Evolutionary conservation across 1,140 invertebrate genomes (phyloP).

Genomic region (Trachelipus rathkii): DNA sequence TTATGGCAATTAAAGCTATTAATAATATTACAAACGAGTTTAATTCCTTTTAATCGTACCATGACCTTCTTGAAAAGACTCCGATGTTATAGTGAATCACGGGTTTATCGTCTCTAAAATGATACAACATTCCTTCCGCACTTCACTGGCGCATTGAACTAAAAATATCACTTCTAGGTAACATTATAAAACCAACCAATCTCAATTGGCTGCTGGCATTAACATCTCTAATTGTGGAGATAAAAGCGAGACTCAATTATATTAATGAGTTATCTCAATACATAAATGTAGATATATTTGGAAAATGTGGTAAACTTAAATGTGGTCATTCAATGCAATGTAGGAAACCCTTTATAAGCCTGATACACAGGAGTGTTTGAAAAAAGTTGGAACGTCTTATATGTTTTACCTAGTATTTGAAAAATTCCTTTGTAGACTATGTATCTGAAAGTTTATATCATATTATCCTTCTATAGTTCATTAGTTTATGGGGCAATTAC

Average conservation of each 20-base stretch:
- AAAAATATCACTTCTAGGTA: conserved; percentile 9
- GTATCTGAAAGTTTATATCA: conserved; percentile 52
- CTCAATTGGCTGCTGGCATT: conserved; percentile 86
- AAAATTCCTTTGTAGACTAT: conserved; percentile 45
- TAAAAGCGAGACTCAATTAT: conserved; percentile 78
- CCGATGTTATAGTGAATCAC: conserved; percentile 47
- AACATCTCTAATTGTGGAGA: conserved; percentile 92
- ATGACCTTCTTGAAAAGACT: conserved; percentile 50
- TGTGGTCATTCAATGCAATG: neutral
- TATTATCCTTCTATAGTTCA: conserved; percentile 43
- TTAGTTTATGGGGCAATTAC: conserved; percentile 36
- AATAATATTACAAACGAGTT: neutral
- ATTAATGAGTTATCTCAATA: conserved; percentile 77
- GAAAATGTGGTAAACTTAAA: neutral
- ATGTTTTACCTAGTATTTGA: conserved; percentile 16
- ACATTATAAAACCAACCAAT: conserved; percentile 69
- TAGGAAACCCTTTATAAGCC: neutral
- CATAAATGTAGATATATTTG: conserved; percentile 30
- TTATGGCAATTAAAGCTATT: neutral
- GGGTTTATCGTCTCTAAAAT: conserved; percentile 40
- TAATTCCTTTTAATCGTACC: conserved; percentile 50
- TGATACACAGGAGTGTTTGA: neutral
- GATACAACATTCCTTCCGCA: conserved; percentile 26
- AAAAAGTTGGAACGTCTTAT: neutral
- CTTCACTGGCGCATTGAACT: conserved; percentile 20